Percentiles rank a stretch among this genome's conserved stretches.
Evolutionary conservation across 1,140 invertebrate species (phyloP).

Genomic region (Proales similis): DNA sequence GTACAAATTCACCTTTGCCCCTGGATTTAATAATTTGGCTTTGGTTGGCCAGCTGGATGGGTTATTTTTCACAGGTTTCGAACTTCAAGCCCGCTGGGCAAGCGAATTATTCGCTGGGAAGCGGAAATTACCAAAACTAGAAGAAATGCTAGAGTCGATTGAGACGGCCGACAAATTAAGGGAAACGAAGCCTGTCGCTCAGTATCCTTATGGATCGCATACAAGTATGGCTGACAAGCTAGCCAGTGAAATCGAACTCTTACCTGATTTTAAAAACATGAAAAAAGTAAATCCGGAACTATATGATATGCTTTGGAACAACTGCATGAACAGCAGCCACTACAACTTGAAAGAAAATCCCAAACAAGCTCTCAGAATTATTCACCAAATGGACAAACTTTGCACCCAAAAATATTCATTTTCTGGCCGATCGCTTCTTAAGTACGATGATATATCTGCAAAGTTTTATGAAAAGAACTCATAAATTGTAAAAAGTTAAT

Average conservation of each 20-base stretch:
- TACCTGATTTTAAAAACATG: neutral
- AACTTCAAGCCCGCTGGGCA: slow-evolving; percentile 29
- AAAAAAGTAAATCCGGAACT: neutral
- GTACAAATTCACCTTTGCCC: slow-evolving; percentile 8
- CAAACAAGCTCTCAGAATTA: no score
- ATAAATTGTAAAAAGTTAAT: no score
- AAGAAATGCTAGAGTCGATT: slow-evolving; percentile 12
- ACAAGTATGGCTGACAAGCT: slow-evolving; percentile 3
- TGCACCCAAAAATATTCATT: no score
- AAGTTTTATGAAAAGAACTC: no score
- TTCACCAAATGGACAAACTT: no score
- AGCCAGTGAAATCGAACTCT: neutral
- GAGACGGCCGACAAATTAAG: slow-evolving; percentile 7
- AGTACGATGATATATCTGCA: no score
- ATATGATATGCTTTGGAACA: slow-evolving; percentile 15
- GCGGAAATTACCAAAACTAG: neutral
- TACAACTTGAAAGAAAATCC: slow-evolving; percentile 8
- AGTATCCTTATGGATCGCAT: slow-evolving; percentile 13
- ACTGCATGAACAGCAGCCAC: neutral
- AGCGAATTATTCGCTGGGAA: neutral
- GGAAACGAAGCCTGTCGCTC: neutral
- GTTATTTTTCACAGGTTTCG: neutral
- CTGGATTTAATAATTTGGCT: slow-evolving; percentile 7
- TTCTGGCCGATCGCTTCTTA: no score
- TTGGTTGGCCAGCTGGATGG: slow-evolving; percentile 9